Evolutionary conservation across 2,797 vertebrate species (phyloP), one percentile per base, ranked within the genome.

Genomic region (Hoplostethus mediterraneus): DNA sequence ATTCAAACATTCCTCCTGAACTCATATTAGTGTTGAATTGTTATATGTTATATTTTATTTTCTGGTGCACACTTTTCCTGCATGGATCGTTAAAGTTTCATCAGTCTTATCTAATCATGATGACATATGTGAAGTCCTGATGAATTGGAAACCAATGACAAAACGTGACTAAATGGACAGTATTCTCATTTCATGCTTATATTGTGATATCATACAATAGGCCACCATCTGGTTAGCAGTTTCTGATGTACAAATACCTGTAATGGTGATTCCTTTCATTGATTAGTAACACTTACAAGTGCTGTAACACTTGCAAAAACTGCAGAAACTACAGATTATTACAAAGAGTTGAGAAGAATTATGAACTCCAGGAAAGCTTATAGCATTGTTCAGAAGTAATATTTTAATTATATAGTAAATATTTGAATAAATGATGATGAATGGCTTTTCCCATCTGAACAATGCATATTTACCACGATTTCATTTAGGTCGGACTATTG

Each of bases 231-330:
- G 33, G 4, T 56, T 2, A 30, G 8, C 0, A 21, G 33, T 33
- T 0, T 33, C 11, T 38, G 28, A 0, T 33, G 16, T 2, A 1
- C 67, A 64, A 56, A 59, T 69, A 74, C 71, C 6, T 63, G 33
- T 7, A 52, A 5, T 30, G 54, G 44, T 56, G 14, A 36, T 40
- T 69, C 36, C 57, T 11, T 48, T 57, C 49, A 54, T 44, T 40
- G 21, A 47, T 53, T 14, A 13, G 5, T n/a, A n/a, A 33, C 2
- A 3, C 1, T 40, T 5, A 6, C 8, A 40, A 40, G 38, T 40
- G 38, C 38, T 40, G 45, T 47, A 47, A 47, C 14, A 47, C 6
- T 16, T 47, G 1, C 13, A 47, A 16, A 47, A 14, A 12, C 42
- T 44, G 9, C 13, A 9, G 8, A 21, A 21, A 21, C 21, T 21